A percentile compares a stretch with the other conserved stretches of the same genome.
These are phyloP conservation scores for Huso huso DNA, from an alignment of 2,797 vertebrate species.

Conservation along the genomic window DNA sequence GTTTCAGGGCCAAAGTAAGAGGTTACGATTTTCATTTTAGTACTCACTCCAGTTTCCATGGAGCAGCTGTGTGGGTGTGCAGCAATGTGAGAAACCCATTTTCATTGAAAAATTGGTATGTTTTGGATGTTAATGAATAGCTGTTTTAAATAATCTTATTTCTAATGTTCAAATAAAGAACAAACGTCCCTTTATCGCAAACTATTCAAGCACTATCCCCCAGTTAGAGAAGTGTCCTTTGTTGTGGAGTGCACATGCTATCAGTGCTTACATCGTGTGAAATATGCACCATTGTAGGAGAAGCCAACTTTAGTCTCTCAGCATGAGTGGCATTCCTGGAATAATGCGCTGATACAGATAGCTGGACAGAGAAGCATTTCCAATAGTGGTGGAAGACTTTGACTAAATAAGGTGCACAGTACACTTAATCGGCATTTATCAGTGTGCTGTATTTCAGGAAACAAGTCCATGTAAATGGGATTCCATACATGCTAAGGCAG, in stretches of 20 bases:
- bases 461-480: no score
- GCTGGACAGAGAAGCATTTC: not conserved
- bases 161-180: conserved; percentile 69
- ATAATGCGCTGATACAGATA: conserved; percentile 11
- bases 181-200: conserved; percentile 80
- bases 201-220: conserved; percentile 45
- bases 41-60: conserved; percentile 47
- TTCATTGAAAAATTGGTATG: conserved; percentile 79
- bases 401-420: no score
- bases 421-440: no score
- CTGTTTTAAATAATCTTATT: conserved; percentile 75
- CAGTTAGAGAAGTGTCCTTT: conserved; percentile 55
- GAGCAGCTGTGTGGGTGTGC: conserved; percentile 68
- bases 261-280: conserved; percentile 54
- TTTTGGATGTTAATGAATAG: conserved; percentile 86
- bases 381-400: no score
- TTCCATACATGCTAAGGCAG: no score
- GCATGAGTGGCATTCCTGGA: conserved; percentile 50
- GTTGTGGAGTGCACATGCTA: conserved; percentile 51
- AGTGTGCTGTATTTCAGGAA: no score
- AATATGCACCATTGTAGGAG: conserved; percentile 63
- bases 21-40: conserved; percentile 45
- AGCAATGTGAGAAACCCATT: conserved; percentile 78
- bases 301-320: conserved; percentile 55
- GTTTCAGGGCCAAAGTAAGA: conserved; percentile 39